Conservation (phyloP, 1,140 invertebrate species). For the Rhyacophila brunnea region DNA sequence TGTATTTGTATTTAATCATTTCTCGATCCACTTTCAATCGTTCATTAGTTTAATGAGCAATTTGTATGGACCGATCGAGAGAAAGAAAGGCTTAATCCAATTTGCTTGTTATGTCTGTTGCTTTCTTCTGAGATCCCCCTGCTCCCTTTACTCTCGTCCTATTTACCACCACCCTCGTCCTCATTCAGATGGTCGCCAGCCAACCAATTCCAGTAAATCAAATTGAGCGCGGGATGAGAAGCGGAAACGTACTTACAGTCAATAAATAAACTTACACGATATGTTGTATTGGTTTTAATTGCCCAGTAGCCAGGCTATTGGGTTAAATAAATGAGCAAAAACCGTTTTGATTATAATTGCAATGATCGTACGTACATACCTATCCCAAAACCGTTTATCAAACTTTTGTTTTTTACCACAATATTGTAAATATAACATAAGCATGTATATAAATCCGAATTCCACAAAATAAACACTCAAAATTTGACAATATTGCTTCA, state of each 20-base stretch:
- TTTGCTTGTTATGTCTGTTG: conserved; percentile 6
- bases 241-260: conserved; percentile 13
- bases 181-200: not conserved
- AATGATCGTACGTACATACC: too few species aligned
- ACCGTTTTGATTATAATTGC: too few species aligned
- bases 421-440: too few species aligned
- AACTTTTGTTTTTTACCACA: too few species aligned
- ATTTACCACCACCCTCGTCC: not conserved
- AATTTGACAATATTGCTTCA: too few species aligned
- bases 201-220: conserved; percentile 5
- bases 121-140: not conserved
- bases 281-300: conserved; percentile 20
- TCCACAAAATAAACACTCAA: too few species aligned
- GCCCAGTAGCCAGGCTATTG: not conserved
- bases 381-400: too few species aligned
- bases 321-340: too few species aligned
- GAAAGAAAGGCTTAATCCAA: conserved; percentile 11
- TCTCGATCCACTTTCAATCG: conserved; percentile 3
- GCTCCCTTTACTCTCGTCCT: not conserved
- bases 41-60: conserved; percentile 14
- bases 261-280: conserved; percentile 14
- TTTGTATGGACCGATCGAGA: conserved; percentile 4
- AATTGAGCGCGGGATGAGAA: not conserved
- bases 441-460: too few species aligned
- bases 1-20: not conserved